phyloP scores from a whole-genome alignment of 1,140 invertebrate genomes.

The Neodiprion lecontei region DNA sequence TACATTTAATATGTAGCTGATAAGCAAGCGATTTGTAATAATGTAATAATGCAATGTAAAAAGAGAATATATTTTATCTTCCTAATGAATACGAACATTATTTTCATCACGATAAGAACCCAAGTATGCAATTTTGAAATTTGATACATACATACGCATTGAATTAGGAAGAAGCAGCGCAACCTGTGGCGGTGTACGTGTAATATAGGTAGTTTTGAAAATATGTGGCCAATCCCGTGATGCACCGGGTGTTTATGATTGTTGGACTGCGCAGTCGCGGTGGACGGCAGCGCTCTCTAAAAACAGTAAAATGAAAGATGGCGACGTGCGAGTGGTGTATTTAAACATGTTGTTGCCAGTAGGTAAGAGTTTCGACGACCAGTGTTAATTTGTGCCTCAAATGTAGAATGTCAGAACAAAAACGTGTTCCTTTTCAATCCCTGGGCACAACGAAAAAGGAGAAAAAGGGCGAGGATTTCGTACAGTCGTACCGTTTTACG shows the following conservation, averaged over 20 bases:
- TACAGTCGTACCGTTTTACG: constrained; percentile 65
- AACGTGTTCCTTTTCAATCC: constrained; percentile 62
- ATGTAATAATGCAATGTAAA: too few species aligned
- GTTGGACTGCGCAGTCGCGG: constrained; percentile 25
- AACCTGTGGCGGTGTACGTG: background rate
- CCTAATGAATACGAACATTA: background rate
- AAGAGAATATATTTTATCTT: background rate
- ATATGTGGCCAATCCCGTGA: background rate
- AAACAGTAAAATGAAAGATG: constrained; percentile 55
- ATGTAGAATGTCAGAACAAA: constrained; percentile 62
- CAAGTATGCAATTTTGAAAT: background rate
- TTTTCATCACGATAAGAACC: background rate
- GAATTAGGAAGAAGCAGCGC: background rate
- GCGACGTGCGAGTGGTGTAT: constrained; percentile 49
- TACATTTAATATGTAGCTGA: constrained; percentile 19
- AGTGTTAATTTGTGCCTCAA: constrained; percentile 3
- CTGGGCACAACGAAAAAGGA: constrained; percentile 53
- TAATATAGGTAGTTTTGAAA: background rate
- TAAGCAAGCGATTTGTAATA: background rate
- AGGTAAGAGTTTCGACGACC: background rate
- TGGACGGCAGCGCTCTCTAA: constrained; percentile 51
- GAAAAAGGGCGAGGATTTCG: constrained; percentile 59
- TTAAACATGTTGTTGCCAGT: constrained; percentile 7
- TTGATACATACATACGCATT: too few species aligned
- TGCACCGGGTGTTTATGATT: constrained; percentile 22